A percentile compares a stretch with the other conserved stretches of the same genome.
These are phyloP conservation scores for Gordius sp. DNA, from an alignment of 2,888 invertebrate genomes.

Conservation along the genomic window DNA sequence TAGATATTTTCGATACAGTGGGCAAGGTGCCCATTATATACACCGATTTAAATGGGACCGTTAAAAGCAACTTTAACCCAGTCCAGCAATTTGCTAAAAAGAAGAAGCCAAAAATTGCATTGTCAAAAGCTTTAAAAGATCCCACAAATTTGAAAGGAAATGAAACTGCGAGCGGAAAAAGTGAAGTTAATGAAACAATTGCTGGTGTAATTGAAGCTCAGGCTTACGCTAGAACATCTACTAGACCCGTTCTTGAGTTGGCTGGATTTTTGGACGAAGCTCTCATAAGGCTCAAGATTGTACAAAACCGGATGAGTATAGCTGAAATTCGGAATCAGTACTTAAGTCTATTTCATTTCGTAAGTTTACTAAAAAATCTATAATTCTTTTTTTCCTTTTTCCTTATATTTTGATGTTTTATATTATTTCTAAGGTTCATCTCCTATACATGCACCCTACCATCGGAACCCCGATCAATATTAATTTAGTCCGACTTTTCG, in stretches of 20 bases:
- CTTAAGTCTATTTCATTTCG: conserved; percentile 12
- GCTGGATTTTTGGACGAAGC: conserved; percentile 13
- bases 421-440: neutral
- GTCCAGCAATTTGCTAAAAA: no score
- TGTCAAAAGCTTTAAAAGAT: no score
- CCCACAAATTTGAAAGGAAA: neutral
- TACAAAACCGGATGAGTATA: neutral
- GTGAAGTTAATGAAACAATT: neutral
- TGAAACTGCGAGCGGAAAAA: neutral
- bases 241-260: neutral
- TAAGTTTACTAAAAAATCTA: neutral
- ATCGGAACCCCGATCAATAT: conserved; percentile 4
- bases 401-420: neutral
- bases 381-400: neutral
- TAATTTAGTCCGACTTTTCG: conserved; percentile 10
- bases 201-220: neutral
- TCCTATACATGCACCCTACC: neutral
- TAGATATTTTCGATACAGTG: neutral
- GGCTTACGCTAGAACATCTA: neutral
- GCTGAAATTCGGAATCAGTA: conserved; percentile 13
- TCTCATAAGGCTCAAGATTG: neutral
- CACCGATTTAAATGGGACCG: no score
- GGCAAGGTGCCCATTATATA: no score
- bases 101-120: no score
- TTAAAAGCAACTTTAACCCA: no score